Evolutionary conservation across 1,140 invertebrate genomes (phyloP), one percentile per base, ranked within the genome.

Genomic region (Helicoverpa zea): DNA sequence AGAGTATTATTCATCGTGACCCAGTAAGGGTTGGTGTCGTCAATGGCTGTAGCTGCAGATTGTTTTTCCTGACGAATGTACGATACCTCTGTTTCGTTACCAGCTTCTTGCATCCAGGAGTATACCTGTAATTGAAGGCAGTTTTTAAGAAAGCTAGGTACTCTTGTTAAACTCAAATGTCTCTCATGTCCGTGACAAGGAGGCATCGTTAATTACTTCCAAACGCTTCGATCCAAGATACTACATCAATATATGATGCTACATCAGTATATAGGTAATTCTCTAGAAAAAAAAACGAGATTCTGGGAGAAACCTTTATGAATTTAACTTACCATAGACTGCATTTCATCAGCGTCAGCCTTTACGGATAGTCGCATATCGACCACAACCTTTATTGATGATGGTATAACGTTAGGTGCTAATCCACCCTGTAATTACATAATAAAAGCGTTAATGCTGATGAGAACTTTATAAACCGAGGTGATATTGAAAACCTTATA

Each of bases 321-420:
- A n/a, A 58, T 23, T 29, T 43, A 1, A 68, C 76, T 77, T 90
- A 99, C 96, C 89, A 96, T 96, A 2, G 95, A 89, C 89, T 98
- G 96, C 84, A 99, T 97, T 81, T 97, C 96, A 0, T 91, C 89
- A 47, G 97, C 95, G 89, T 98, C 95, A 12, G 96, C 95, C 13
- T 96, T 95, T 0, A 97, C 95, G 0, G 98, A 96, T 10, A 99
- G 89, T 7, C 98, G 96, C 78, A 98, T 96, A 92, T 99, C 98
- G 87, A 99, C 98, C 3, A 96, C 95, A 1, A 97, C 96, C 0
- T 90, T 95, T 14, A 99, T 88, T 84, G 97, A 95, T 54, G 96
- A 96, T 0, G 99, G 99, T 73, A 99, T 96, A 4, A 99, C 98
- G 94, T 99, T 99, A 2, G 96, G 94, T 91, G 99, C 98, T 1